phyloP scores from a whole-genome alignment of 1,140 invertebrate genomes.

The Aricia agestis region DNA sequence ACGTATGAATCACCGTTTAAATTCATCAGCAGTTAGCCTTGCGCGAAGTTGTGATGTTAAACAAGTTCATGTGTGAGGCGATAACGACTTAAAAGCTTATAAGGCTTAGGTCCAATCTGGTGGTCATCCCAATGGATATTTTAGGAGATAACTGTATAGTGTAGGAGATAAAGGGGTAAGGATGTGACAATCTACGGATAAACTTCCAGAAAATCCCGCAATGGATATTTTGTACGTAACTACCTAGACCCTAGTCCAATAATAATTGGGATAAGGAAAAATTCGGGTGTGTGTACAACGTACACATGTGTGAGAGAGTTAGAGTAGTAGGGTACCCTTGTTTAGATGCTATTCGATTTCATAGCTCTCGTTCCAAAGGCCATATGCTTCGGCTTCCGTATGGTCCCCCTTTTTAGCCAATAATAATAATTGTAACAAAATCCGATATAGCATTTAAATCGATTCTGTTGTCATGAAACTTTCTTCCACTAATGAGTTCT shows the following conservation, averaged over 20 bases:
- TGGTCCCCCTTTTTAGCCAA: not conserved
- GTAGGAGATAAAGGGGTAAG: not conserved
- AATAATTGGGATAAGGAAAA: too few species aligned
- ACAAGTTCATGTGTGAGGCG: not conserved
- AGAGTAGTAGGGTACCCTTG: not conserved
- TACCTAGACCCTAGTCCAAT: too few species aligned
- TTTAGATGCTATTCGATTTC: not conserved
- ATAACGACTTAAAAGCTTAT: not conserved
- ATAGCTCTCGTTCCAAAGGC: not conserved
- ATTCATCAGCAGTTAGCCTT: not conserved
- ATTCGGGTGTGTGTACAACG: not conserved
- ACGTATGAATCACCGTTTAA: not conserved
- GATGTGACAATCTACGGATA: not conserved
- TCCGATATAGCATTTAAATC: not conserved
- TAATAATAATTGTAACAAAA: not conserved
- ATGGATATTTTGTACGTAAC: too few species aligned
- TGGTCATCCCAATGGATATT: not conserved
- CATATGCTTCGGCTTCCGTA: not conserved
- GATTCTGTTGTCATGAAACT: not conserved
- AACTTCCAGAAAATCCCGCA: too few species aligned
- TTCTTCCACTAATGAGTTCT: not conserved
- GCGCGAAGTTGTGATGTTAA: slow-evolving; percentile 2
- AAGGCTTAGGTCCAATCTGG: not conserved
- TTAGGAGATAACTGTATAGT: not conserved
- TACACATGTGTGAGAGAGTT: not conserved